Base-by-base conservation (phyloP, 2,797 vertebrate genomes). In the Hydrocynus forskahlii region DNA sequence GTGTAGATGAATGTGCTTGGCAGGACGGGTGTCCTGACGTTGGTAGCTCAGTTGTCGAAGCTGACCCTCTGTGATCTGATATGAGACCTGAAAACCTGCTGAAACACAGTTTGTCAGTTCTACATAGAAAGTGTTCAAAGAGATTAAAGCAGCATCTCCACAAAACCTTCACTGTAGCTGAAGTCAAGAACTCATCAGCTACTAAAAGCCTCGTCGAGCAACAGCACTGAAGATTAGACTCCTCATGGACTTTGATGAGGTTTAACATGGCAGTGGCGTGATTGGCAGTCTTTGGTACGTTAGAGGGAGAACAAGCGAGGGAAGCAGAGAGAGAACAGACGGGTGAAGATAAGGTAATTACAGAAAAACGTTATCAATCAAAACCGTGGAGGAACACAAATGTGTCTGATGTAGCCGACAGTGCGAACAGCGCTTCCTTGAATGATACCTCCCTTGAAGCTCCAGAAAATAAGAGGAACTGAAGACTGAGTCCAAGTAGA, bases 231-330 rank as follows among this genome's bases (percentile, higher is more conserved):
- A 68, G 79, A 75, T 59, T 55, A 71, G 35, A 70, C 82, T 76
- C 52, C 60, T 68, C 16, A 68, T 64, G 64, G 25, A 16, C 17
- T 63, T 55, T 72, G 68, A 80, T 52, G 75, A 73, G 69, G 74
- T 74, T 72, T 19, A 63, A 63, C 35, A 7, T 69, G 59, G 14
- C 67, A 45, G 17, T 68, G 17, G 38, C 54, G 62, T 75, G 69
- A 81, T 81, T 76, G 78, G 78, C 82, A 83, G 75, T 81, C 70
- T 78, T 75, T 69, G 67, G 55, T 60, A 55, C 62, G 14, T 17
- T 35, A 7, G 35, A 16, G 25, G 35, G 66, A 57, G 43, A 66
- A 60, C n/a, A 35, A 3, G 29, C 29, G 68, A 25, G 52, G 63
- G 16, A 50, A 5, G 9, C 7, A 29, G 25, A 52, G 9, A 23